A percentile compares a stretch with the other conserved stretches of the same genome.
phyloP scores from a whole-genome alignment of 2,113 vertebrate species.

The Rana temporaria region DNA sequence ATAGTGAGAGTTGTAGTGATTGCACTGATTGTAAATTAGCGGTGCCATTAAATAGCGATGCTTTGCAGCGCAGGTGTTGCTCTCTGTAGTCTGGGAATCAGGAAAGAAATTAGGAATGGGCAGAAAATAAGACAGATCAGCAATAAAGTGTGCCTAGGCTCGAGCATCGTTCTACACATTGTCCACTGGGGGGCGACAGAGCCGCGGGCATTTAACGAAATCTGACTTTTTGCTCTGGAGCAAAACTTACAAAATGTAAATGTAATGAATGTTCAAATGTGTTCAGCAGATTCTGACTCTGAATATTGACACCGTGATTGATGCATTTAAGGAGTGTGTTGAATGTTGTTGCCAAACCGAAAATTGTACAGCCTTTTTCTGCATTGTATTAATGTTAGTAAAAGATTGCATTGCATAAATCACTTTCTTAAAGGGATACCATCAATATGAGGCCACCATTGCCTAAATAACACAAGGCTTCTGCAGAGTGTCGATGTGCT shows the following conservation, averaged over 20 bases:
- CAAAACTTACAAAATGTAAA: background rate
- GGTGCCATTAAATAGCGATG: slow-evolving; percentile 5
- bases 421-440: too few species aligned
- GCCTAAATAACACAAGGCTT: too few species aligned
- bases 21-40: slow-evolving; percentile 1
- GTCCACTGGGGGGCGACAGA: slow-evolving; percentile 45
- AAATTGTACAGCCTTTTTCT: too few species aligned
- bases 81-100: background rate
- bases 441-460: too few species aligned
- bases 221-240: background rate
- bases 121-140: background rate
- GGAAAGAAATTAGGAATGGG: background rate
- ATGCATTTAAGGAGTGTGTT: too few species aligned
- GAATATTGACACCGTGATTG: too few species aligned
- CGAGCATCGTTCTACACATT: background rate
- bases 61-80: background rate
- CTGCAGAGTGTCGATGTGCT: too few species aligned
- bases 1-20: background rate
- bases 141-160: too few species aligned
- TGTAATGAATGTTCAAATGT: background rate
- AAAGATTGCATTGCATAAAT: too few species aligned
- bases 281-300: too few species aligned
- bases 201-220: slow-evolving; percentile 7
- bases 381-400: too few species aligned
- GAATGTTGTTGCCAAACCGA: too few species aligned